Evolutionary conservation across 2,888 invertebrate genomes (phyloP).

Genomic region (Uloborus plumipes): DNA sequence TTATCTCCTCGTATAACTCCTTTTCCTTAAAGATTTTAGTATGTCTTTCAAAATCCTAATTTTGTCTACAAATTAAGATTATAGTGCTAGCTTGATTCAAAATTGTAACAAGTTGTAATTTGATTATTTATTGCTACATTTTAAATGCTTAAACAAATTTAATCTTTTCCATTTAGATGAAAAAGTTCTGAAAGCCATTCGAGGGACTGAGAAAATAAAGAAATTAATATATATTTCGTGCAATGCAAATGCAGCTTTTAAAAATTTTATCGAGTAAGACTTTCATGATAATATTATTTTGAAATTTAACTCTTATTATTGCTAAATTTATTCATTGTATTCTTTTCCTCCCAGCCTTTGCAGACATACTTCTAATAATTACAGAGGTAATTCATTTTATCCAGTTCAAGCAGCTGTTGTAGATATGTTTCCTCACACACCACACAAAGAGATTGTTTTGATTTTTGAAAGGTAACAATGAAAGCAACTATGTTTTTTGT

Average conservation of each 20-base stretch:
- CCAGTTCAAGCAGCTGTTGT: constrained; percentile 88
- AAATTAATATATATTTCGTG: constrained; percentile 93
- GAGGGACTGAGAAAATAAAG: constrained; percentile 75
- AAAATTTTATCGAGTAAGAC: constrained; percentile 82
- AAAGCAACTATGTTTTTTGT: neutral
- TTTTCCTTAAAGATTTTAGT: no score
- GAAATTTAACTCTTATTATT: constrained; percentile 2
- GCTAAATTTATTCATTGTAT: neutral
- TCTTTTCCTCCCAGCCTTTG: constrained; percentile 74
- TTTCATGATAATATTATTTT: neutral
- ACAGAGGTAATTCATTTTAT: constrained; percentile 85
- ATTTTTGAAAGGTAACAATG: constrained; percentile 79
- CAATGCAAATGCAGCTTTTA: constrained; percentile 84
- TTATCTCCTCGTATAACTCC: no score
- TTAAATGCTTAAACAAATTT: neutral
- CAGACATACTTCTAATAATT: constrained; percentile 85
- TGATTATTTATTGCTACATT: no score
- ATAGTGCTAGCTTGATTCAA: no score
- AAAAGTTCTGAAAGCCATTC: constrained; percentile 62
- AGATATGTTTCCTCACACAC: constrained; percentile 97
- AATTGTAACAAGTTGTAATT: no score
- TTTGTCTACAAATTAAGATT: no score
- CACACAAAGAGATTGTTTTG: constrained; percentile 90
- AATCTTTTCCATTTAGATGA: constrained; percentile 44
- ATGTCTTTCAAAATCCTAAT: no score